These are phyloP conservation scores for Dynastes maya DNA, from an alignment of 2,888 invertebrate species.

Conservation along the genomic window DNA sequence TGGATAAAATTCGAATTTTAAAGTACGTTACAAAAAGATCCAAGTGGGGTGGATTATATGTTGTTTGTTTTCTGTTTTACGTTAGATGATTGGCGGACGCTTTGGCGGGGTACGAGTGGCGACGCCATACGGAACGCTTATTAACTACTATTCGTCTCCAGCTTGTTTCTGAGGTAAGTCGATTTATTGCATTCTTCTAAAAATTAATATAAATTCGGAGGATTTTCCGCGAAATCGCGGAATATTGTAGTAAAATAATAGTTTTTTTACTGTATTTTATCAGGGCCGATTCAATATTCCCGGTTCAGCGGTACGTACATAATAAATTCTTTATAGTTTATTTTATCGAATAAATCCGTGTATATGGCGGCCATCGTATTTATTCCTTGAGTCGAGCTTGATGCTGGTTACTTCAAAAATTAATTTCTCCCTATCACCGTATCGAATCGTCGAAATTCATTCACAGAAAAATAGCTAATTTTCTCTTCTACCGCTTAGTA, in stretches of 20 bases:
- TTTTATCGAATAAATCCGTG: conserved; percentile 64
- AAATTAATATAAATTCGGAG: conserved; percentile 67
- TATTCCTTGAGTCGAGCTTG: conserved; percentile 60
- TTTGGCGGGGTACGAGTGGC: conserved; percentile 68
- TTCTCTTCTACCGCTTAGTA: conserved; percentile 56
- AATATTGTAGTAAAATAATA: conserved; percentile 66
- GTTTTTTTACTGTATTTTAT: conserved; percentile 68
- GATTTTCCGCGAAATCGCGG: conserved; percentile 64
- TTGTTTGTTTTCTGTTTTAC: conserved; percentile 59
- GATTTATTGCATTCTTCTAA: conserved; percentile 63
- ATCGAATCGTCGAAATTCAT: conserved; percentile 52
- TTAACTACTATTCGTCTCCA: conserved; percentile 55
- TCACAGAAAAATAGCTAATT: conserved; percentile 63
- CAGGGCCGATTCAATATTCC: conserved; percentile 57
- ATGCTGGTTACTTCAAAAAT: conserved; percentile 63
- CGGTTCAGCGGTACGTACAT: conserved; percentile 59
- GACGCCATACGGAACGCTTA: conserved; percentile 67
- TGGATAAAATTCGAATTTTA: conserved; percentile 46
- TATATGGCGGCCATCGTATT: conserved; percentile 66
- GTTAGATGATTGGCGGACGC: conserved; percentile 61
- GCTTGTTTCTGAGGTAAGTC: conserved; percentile 63
- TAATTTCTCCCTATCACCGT: conserved; percentile 62
- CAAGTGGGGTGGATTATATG: conserved; percentile 57
- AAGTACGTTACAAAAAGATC: conserved; percentile 55
- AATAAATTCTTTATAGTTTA: conserved; percentile 64